These are phyloP conservation scores for Hippopotamus amphibius DNA, from an alignment of 2,113 vertebrate species.

Conservation along the genomic window DNA sequence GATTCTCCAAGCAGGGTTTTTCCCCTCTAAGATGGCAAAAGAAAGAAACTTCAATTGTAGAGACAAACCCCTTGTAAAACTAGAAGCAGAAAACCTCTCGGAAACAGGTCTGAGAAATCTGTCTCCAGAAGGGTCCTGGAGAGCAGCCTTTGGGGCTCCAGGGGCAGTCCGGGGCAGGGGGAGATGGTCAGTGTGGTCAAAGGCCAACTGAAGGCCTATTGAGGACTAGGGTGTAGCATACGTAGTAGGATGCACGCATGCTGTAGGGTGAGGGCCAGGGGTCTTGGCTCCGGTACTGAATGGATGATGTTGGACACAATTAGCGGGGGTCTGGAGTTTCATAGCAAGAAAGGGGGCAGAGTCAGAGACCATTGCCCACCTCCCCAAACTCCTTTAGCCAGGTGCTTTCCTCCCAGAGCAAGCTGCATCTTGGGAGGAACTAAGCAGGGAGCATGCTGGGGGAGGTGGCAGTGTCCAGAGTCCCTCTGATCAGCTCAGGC, in stretches of 20 bases:
- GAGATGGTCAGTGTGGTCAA: background rate
- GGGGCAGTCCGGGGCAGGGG: background rate
- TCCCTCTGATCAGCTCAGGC: slow-evolving; percentile 3
- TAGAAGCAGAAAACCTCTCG: slow-evolving; percentile 39
- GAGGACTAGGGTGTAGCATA: slow-evolving; percentile 60
- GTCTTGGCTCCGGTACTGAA: slow-evolving; percentile 3
- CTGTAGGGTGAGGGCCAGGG: slow-evolving; percentile 54
- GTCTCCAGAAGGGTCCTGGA: background rate
- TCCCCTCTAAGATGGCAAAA: slow-evolving; percentile 38
- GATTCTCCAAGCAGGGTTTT: background rate
- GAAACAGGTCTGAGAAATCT: slow-evolving; percentile 31
- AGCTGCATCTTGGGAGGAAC: background rate
- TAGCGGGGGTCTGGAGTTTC: slow-evolving; percentile 8
- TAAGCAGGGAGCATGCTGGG: background rate
- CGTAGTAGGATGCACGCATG: slow-evolving; percentile 64
- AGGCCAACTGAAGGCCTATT: background rate
- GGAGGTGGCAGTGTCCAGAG: background rate
- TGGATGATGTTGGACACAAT: slow-evolving; percentile 41
- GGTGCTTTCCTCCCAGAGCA: background rate
- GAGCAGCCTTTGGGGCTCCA: slow-evolving; percentile 5
- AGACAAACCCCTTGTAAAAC: slow-evolving; percentile 54
- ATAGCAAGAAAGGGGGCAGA: slow-evolving; percentile 22
- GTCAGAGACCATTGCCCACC: background rate
- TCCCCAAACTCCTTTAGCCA: background rate
- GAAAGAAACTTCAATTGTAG: slow-evolving; percentile 66